Evolutionary conservation across 2,113 vertebrate species (phyloP).

Genomic region (Terrapene triunguis): DNA sequence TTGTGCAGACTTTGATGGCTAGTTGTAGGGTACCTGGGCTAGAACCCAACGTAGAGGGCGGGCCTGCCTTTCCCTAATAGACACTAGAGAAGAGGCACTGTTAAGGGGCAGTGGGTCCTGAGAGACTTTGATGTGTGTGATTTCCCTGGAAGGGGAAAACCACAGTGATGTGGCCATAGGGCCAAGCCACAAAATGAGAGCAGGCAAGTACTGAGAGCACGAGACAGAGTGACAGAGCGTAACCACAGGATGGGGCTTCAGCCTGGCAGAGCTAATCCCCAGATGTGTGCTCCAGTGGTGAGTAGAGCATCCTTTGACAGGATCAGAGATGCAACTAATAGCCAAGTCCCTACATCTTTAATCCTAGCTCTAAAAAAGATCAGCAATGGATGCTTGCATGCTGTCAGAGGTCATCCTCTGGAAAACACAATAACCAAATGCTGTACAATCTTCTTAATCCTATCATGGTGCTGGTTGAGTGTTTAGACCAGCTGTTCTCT

Average conservation of each 20-base stretch:
- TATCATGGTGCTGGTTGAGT: too few species aligned
- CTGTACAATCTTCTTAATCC: not conserved
- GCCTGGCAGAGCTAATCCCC: not conserved
- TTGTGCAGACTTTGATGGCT: too few species aligned
- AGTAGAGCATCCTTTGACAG: not conserved
- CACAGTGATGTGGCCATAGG: not conserved
- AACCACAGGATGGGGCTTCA: not conserved
- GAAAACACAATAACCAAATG: not conserved
- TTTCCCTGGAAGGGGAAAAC: not conserved
- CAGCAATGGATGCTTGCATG: not conserved
- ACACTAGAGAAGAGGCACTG: too few species aligned
- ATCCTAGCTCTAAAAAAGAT: not conserved
- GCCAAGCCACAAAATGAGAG: not conserved
- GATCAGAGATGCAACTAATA: not conserved
- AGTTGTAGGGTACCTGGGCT: too few species aligned
- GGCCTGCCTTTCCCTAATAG: too few species aligned
- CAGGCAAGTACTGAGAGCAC: too few species aligned
- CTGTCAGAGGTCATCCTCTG: not conserved
- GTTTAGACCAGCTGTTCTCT: not conserved
- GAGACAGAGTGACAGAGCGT: not conserved
- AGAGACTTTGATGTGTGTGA: not conserved
- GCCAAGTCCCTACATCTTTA: not conserved
- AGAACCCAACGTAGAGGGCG: too few species aligned
- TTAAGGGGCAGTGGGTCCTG: not conserved
- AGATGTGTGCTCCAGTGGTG: not conserved